Evolutionary conservation across 2,797 vertebrate genomes (phyloP).

Genomic region (Octomys mimax): DNA sequence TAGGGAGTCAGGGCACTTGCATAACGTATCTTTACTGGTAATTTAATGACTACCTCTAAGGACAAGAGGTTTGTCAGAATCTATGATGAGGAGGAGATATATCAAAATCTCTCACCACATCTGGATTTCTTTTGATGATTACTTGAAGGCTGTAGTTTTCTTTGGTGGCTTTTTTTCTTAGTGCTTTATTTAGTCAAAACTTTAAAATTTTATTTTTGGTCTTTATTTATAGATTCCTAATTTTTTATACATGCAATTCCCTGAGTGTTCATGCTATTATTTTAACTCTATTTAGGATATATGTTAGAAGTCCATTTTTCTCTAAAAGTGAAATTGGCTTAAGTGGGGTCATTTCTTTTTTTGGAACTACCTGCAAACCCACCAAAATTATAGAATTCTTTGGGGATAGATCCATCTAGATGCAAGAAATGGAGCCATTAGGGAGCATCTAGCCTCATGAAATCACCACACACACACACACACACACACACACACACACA

Average conservation of each 20-base stretch:
- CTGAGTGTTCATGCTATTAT: neutral
- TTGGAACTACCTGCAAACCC: neutral
- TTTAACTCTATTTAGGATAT: neutral
- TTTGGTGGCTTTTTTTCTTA: neutral
- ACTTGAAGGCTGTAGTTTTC: neutral
- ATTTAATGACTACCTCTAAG: no score
- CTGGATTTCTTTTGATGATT: neutral
- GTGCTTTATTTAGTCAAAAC: neutral
- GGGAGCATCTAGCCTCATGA: neutral
- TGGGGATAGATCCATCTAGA: neutral
- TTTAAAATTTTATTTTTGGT: neutral
- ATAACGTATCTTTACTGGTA: neutral
- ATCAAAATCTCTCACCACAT: neutral
- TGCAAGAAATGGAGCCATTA: neutral
- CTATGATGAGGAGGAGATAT: neutral
- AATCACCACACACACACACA: neutral
- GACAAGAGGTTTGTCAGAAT: neutral
- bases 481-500: neutral
- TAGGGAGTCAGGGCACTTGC: neutral
- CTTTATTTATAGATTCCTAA: neutral
- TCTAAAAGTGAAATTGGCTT: neutral
- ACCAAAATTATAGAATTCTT: neutral
- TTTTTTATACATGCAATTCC: neutral
- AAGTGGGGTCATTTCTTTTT: neutral
- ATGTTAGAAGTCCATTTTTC: neutral